Conservation (phyloP, 1,140 invertebrate genomes). For the Drosophila lini region DNA sequence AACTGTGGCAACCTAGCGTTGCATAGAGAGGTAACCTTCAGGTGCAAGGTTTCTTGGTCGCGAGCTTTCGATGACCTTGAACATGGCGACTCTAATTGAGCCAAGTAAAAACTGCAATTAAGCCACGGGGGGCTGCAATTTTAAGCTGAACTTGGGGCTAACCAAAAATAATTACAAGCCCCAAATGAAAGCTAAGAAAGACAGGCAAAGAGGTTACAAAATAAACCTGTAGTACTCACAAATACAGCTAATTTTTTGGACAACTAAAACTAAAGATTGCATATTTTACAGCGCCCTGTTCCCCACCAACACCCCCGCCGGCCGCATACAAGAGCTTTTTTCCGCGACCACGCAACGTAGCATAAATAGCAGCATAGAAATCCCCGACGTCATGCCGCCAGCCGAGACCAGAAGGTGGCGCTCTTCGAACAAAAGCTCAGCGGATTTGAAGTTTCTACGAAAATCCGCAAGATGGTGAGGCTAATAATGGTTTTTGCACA, state of each 20-base stretch:
- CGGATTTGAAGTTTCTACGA: conserved; percentile 14
- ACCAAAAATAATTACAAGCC: neutral
- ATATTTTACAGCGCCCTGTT: conserved; percentile 66
- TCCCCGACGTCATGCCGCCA: conserved; percentile 9
- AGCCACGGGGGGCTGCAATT: neutral
- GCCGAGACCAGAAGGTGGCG: conserved; percentile 47
- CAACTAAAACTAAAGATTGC: conserved; percentile 49
- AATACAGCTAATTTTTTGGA: neutral
- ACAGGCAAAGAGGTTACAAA: too few relatives aligned
- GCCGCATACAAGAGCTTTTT: conserved; percentile 22
- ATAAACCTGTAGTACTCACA: neutral
- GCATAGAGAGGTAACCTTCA: conserved; percentile 9
- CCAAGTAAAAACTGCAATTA: conserved; percentile 10
- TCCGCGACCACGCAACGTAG: conserved; percentile 52
- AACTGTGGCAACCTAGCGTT: neutral
- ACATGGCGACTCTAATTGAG: conserved; percentile 17
- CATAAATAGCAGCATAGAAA: conserved; percentile 66
- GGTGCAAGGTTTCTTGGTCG: conserved; percentile 14
- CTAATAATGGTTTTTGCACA: conserved; percentile 4
- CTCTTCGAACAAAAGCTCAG: conserved; percentile 22
- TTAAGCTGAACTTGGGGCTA: neutral
- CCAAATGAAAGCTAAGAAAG: neutral
- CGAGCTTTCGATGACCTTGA: conserved; percentile 51
- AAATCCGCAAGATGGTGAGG: conserved; percentile 35
- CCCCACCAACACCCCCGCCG: neutral